phyloP scores from a whole-genome alignment of 1,140 invertebrate genomes.

The Euura lappo region DNA sequence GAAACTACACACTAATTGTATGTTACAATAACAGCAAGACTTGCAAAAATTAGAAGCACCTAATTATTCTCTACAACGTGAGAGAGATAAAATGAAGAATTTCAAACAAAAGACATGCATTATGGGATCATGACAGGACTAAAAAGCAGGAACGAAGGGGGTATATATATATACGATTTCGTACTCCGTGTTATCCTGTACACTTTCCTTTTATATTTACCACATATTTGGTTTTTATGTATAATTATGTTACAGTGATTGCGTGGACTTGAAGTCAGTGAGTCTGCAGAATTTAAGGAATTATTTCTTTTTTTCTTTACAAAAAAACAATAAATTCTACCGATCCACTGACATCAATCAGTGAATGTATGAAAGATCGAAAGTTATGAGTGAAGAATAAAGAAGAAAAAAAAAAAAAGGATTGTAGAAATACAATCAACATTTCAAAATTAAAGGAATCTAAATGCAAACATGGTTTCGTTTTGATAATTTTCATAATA shows the following conservation, averaged over 20 bases:
- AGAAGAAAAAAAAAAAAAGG: neutral
- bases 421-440: too few species aligned
- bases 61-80: slow-evolving; percentile 14
- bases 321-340: slow-evolving; percentile 28
- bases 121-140: slow-evolving; percentile 34
- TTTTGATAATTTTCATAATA: neutral
- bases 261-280: slow-evolving; percentile 36
- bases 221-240: slow-evolving; percentile 37
- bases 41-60: neutral
- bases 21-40: neutral
- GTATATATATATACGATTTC: slow-evolving; percentile 31
- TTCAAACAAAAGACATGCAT: slow-evolving; percentile 35
- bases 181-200: slow-evolving; percentile 39
- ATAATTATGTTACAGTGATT: slow-evolving; percentile 44
- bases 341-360: slow-evolving; percentile 41
- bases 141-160: slow-evolving; percentile 38
- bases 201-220: slow-evolving; percentile 43
- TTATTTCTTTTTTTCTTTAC: neutral
- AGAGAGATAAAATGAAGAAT: slow-evolving; percentile 27
- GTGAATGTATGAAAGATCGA: slow-evolving; percentile 42
- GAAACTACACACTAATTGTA: neutral
- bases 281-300: slow-evolving; percentile 35
- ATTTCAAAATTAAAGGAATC: slow-evolving; percentile 12
- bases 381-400: slow-evolving; percentile 11
- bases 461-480: neutral